Base-by-base conservation (phyloP, 2,888 invertebrate species). In the Perizoma affinitatum region DNA sequence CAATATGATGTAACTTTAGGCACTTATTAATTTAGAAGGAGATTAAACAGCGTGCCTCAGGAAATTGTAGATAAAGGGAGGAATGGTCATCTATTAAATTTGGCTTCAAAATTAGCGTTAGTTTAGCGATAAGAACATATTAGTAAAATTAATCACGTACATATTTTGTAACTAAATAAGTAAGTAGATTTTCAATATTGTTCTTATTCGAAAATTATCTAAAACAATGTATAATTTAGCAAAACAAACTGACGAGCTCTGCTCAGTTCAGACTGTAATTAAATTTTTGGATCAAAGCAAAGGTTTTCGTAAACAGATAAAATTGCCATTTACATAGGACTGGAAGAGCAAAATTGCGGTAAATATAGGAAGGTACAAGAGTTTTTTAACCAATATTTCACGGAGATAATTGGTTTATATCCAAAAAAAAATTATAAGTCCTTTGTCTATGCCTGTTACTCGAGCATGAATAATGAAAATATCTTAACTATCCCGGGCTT, bases 1-100 rank as follows among this genome's bases (percentile, higher is more conserved):
- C 47, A 42, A 58, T 51, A 58, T 53, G 42, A 33, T 43, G 48
- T 56, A 41, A 46, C 46, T 49, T 46, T 45, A 42, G 6, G 34
- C 43, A 42, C 22, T 22, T 22, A 22, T 48, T 43, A n/a, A 48
- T 10, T n/a, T 7, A 9, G 4, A 47, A 9, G 10, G 9, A 36
- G n/a, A 48, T 48, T 10, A 36, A 36, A 10, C 38, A 38, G 11
- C 11, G 33, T 40, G 11, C 11, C 10, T 22, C 34, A 42, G n/a
- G 22, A 51, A 42, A 42, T 42, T 10, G 42, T 42, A n/a, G 10
- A 42, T 10, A 4, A 10, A 42, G 42, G 5, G 4, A 42, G n/a
- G 9, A 42, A n/a, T 38, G 5, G 5, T 38, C 7, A 0, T 38
- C 7, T 38, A 7, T 38, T 38, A 4, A 38, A 38, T 38, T 38